A percentile compares a stretch with the other conserved stretches of the same genome.
These are phyloP conservation scores for Halictus quadricinctus DNA, from an alignment of 2,888 invertebrate species.

Conservation along the genomic window DNA sequence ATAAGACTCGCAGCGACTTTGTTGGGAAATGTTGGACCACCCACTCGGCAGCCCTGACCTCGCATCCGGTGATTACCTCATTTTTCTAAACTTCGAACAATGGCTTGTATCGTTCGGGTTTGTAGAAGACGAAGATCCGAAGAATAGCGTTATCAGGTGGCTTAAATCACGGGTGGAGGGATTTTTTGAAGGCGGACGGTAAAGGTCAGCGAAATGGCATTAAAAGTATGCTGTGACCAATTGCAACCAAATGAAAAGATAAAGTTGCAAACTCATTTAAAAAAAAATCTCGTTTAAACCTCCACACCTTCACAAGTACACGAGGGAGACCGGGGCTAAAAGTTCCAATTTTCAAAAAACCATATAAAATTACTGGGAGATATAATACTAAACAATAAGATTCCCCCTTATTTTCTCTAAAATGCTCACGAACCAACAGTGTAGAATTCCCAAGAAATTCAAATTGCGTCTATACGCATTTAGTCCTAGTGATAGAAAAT, in stretches of 20 bases:
- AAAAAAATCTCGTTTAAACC: too few relatives aligned
- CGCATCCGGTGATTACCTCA: constrained; percentile 9
- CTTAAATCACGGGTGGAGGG: neutral
- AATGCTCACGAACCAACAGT: too few relatives aligned
- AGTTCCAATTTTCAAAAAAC: neutral
- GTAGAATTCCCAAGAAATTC: too few relatives aligned
- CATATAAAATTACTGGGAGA: too few relatives aligned
- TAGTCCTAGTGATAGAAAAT: too few relatives aligned
- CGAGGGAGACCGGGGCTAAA: neutral
- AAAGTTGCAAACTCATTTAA: neutral
- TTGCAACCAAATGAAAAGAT: neutral
- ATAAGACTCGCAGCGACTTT: neutral
- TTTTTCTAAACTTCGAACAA: constrained; percentile 7
- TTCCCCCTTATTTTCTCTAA: too few relatives aligned
- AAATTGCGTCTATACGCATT: too few relatives aligned
- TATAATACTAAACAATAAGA: too few relatives aligned
- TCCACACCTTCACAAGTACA: too few relatives aligned
- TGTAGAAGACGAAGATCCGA: constrained; percentile 2
- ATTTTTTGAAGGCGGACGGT: neutral
- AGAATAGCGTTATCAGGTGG: neutral
- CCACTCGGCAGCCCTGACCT: constrained; percentile 18
- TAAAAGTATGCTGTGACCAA: neutral
- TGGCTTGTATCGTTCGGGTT: neutral
- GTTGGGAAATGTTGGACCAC: constrained; percentile 6
- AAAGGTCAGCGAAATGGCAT: neutral